A percentile compares a stretch with the other conserved stretches of the same genome.
phyloP scores from a whole-genome alignment of 2,797 vertebrate species.

The Limosa lapponica region DNA sequence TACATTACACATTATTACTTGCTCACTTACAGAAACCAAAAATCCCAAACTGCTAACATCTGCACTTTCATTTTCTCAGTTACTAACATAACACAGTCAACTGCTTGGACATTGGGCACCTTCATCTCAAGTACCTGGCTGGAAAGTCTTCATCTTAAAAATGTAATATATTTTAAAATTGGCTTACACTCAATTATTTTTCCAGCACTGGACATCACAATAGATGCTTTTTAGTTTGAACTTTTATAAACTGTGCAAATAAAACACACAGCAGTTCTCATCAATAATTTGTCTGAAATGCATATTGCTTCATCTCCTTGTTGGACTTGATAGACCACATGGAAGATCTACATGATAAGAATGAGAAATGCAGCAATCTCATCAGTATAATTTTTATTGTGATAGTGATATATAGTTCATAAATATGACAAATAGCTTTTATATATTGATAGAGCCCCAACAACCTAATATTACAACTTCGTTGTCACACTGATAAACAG shows the following conservation, averaged over 20 bases:
- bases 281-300: background rate
- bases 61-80: background rate
- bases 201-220: background rate
- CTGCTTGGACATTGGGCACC: background rate
- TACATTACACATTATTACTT: background rate
- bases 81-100: background rate
- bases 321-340: background rate
- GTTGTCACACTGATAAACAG: conserved; percentile 10
- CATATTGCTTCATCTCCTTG: background rate
- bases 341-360: background rate
- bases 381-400: conserved; percentile 14
- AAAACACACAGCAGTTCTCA: background rate
- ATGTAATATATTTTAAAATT: background rate
- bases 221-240: background rate
- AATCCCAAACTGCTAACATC: background rate
- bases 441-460: background rate
- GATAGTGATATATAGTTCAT: background rate
- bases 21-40: background rate
- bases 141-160: background rate
- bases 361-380: background rate
- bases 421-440: conserved; percentile 25
- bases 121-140: background rate
- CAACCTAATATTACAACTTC: background rate
- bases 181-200: background rate
- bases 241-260: background rate